Evolutionary conservation across 2,113 vertebrate species (phyloP), one percentile per base, ranked within the genome.

Genomic region (Coryphaenoides rupestris): DNA sequence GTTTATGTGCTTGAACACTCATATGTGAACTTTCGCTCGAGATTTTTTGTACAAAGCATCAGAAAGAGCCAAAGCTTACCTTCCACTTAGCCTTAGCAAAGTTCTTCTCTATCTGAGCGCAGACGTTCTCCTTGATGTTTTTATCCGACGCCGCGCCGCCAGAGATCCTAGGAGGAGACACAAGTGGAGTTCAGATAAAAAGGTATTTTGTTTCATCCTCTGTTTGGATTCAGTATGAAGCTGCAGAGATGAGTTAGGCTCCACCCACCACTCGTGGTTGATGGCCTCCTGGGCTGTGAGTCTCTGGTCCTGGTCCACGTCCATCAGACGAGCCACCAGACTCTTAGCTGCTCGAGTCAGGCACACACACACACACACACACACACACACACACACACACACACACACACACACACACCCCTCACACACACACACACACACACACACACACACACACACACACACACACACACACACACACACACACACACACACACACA

Each of bases 71-170:
- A 10, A 40, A 40, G 1, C 80, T 72, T 86, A 98, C 96, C 96
- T 98, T 98, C 96, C 96, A 98, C 74, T 98, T 98, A 66, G 96
- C 96, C 85, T 95, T 91, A 66, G 96, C 96, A 12, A 98, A 98
- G 84, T 98, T 98, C 89, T 98, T 98, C 88, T 98, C 96, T 68
- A 98, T 98, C 82, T 98, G 96, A 66, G 96, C 96, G 1, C 96
- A 98, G 33, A 98, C 96, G 0, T 96, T 93, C 33, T 98, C 96
- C 84, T 98, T 98, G 79, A 98, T 98, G 87, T 98, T 98, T n/a
- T 98, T 98, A 88, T 98, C 95, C 1, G 96, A 98, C 63, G 96
- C 96, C 1, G 95, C 95, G 12, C 98, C 98, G 65, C 96, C 96
- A 3, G 96, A 98, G 86, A 98, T 96, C 96, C 96, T 98, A 78